Evolutionary conservation across 2,113 vertebrate genomes (phyloP).

Genomic region (Coracopsis vasa): DNA sequence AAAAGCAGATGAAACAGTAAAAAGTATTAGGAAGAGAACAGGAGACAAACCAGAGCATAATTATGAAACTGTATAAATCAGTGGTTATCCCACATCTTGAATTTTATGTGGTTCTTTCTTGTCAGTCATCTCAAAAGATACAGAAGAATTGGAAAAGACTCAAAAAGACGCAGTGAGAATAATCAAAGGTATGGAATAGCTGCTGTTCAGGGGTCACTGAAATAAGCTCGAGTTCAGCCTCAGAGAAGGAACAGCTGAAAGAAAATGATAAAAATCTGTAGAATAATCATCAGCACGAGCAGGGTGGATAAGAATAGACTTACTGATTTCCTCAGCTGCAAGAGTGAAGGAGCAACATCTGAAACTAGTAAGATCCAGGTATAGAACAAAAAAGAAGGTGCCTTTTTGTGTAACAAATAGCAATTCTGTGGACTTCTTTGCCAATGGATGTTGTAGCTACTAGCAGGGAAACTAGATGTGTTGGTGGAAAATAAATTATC

Average conservation of each 20-base stretch:
- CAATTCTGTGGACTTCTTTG: background rate
- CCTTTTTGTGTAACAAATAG: background rate
- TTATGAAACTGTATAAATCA: conserved; percentile 24
- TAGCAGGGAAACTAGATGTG: background rate
- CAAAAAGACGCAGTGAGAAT: background rate
- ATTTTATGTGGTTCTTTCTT: background rate
- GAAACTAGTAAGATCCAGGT: background rate
- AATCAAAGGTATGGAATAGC: background rate
- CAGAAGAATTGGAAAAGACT: background rate
- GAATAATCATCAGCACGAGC: background rate
- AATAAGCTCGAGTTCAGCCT: background rate
- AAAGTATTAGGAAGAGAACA: conserved; percentile 5
- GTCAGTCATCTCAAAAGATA: background rate
- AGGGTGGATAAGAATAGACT: background rate
- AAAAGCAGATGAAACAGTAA: conserved; percentile 1
- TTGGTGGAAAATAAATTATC: background rate
- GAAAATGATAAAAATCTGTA: background rate
- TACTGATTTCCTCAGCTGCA: background rate
- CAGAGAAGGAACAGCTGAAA: background rate
- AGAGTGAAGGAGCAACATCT: background rate
- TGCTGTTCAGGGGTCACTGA: background rate
- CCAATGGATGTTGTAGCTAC: background rate
- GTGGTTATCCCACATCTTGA: background rate
- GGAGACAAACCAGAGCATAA: conserved; percentile 8
- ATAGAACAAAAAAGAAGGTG: background rate